A percentile compares a stretch with the other conserved stretches of the same genome.
phyloP scores from a whole-genome alignment of 2,888 invertebrate species.

The Cephus nigrinus region DNA sequence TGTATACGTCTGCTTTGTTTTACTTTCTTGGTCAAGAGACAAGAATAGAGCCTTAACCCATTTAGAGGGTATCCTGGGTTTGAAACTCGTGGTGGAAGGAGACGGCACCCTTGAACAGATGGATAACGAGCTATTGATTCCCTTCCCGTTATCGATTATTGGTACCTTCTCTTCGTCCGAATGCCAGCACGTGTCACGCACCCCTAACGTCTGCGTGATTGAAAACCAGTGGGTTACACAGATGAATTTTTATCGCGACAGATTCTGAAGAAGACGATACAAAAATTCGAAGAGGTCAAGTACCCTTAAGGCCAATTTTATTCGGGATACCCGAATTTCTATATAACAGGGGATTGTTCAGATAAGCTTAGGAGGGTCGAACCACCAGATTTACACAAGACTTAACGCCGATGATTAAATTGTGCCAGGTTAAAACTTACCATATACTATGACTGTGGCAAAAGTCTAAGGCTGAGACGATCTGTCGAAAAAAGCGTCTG shows the following conservation, averaged over 20 bases:
- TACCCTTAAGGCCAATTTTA: background rate
- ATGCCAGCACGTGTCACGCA: background rate
- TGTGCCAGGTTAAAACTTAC: conserved; percentile 70
- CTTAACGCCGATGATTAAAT: background rate
- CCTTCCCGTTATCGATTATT: background rate
- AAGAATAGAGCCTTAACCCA: conserved; percentile 27
- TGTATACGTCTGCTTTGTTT: conserved; percentile 24
- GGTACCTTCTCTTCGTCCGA: background rate
- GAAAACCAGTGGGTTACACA: background rate
- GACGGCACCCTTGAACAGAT: background rate
- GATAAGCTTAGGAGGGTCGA: background rate
- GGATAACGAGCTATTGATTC: background rate
- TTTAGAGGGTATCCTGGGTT: conserved; percentile 19
- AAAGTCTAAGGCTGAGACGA: conserved; percentile 98
- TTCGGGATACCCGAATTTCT: background rate
- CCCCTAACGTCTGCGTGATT: background rate
- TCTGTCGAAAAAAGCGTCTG: conserved; percentile 96
- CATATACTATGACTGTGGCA: conserved; percentile 99
- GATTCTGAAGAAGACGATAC: background rate
- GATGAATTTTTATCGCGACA: background rate
- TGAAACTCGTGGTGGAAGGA: background rate
- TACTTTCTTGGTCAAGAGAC: conserved; percentile 28
- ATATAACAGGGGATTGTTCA: background rate
- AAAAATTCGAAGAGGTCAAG: background rate
- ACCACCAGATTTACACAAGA: background rate